Evolutionary conservation across 1,140 invertebrate species (phyloP).

Genomic region (Sitobion miscanthi): DNA sequence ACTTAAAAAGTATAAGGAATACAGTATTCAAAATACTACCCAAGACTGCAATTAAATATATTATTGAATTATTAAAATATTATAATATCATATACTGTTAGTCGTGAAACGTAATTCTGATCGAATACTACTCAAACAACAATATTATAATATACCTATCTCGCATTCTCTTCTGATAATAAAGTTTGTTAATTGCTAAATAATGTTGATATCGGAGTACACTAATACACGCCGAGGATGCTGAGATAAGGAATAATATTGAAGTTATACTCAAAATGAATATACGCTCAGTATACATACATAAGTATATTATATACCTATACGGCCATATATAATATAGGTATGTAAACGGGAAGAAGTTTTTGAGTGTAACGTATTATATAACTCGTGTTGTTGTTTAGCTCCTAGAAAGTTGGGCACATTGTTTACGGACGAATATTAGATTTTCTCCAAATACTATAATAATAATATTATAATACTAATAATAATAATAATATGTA

Average conservation of each 20-base stretch:
- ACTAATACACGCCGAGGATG: background rate
- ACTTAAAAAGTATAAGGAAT: too few species aligned
- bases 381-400: conserved; percentile 25
- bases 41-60: too few species aligned
- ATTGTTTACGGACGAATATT: conserved; percentile 32
- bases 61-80: background rate
- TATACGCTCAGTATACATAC: background rate
- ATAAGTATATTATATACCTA: background rate
- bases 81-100: background rate
- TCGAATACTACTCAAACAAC: background rate
- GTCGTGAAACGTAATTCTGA: background rate
- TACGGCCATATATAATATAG: background rate
- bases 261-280: background rate
- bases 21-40: too few species aligned
- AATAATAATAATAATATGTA: too few species aligned
- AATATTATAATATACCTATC: background rate
- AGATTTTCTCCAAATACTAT: background rate
- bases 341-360: background rate
- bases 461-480: too few species aligned
- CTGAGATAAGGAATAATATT: background rate
- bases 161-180: background rate
- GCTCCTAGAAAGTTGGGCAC: background rate
- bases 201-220: background rate
- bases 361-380: conserved; percentile 1
- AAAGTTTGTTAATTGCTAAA: conserved; percentile 26